Evolutionary conservation across 1,140 invertebrate species (phyloP).

Genomic region (Drosophila mauritiana): DNA sequence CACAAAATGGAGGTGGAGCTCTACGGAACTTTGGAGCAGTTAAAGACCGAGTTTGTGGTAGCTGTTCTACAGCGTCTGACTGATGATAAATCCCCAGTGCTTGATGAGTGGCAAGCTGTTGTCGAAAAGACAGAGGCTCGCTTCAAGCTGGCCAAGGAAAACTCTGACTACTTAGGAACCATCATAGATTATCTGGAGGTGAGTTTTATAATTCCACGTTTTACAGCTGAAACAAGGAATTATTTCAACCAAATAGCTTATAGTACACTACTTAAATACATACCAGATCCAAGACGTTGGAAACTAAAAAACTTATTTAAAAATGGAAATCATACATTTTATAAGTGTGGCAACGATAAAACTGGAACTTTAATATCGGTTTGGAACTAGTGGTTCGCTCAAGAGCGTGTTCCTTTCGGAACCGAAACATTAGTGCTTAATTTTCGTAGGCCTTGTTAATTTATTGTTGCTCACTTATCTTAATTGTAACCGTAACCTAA

Average conservation of each 20-base stretch:
- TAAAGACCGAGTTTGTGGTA: slow-evolving; percentile 89
- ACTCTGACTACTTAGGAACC: slow-evolving; percentile 92
- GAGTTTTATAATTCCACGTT: slow-evolving; percentile 41
- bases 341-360: neutral
- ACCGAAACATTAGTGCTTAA: neutral
- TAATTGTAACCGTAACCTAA: too few relatives aligned
- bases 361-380: neutral
- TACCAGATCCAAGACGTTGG: neutral
- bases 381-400: neutral
- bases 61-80: slow-evolving; percentile 86
- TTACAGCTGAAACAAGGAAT: neutral
- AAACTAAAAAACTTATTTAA: neutral
- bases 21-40: slow-evolving; percentile 91
- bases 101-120: slow-evolving; percentile 85
- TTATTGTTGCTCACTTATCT: too few relatives aligned
- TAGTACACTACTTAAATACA: neutral
- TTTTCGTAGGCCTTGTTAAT: neutral
- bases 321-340: neutral
- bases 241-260: too few relatives aligned
- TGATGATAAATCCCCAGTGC: slow-evolving; percentile 8
- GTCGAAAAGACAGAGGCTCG: slow-evolving; percentile 88
- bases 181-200: slow-evolving; percentile 92
- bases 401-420: neutral
- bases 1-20: slow-evolving; percentile 90
- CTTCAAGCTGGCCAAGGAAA: slow-evolving; percentile 92